Evolutionary conservation across 2,888 invertebrate genomes (phyloP).

Genomic region (Xestia xanthographa): DNA sequence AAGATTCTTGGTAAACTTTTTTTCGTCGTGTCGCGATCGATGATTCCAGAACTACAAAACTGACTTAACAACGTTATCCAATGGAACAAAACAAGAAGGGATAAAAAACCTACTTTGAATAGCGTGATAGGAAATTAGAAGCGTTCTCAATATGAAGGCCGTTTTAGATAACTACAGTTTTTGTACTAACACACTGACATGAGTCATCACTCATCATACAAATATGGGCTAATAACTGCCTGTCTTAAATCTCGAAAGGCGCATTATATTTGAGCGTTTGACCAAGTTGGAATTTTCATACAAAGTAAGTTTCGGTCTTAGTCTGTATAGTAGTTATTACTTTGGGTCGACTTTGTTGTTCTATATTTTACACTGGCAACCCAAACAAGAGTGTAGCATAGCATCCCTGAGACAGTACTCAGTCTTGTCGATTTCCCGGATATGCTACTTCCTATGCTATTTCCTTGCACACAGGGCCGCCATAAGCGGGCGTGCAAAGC

Average conservation of each 20-base stretch:
- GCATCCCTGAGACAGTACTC: neutral
- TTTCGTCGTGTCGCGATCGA: neutral
- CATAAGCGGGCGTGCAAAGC: too few species aligned
- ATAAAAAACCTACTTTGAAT: constrained; percentile 29
- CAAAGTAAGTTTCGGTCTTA: neutral
- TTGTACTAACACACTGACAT: constrained; percentile 49
- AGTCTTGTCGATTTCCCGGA: neutral
- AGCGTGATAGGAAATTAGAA: constrained; percentile 65
- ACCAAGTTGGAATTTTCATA: neutral
- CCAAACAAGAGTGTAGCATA: neutral
- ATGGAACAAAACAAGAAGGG: neutral
- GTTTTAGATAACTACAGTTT: constrained; percentile 73
- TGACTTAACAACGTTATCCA: constrained; percentile 10
- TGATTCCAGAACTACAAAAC: neutral
- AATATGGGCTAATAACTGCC: constrained; percentile 36
- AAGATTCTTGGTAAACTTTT: neutral
- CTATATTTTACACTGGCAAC: neutral
- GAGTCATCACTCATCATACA: constrained; percentile 38
- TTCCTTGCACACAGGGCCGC: neutral
- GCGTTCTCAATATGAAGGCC: constrained; percentile 61
- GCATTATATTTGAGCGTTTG: constrained; percentile 2
- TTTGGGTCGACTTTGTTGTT: neutral
- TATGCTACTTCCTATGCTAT: neutral
- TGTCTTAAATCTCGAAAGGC: constrained; percentile 30
- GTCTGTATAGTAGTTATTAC: neutral